Conservation (phyloP, 2,888 invertebrate genomes). For the Malacosoma neustria region DNA sequence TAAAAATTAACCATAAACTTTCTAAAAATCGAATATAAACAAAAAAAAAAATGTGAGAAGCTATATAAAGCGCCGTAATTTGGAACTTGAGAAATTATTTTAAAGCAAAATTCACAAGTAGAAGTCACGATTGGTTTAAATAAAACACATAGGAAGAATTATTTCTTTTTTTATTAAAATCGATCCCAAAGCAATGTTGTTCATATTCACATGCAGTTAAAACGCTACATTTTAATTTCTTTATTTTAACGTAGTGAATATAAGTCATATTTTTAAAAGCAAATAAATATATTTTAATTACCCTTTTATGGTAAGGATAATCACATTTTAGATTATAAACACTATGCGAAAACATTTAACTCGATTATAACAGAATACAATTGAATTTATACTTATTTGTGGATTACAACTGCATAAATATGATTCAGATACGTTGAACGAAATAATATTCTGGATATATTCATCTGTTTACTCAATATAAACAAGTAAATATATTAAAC, state of each 20-base stretch:
- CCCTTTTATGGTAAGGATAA: not conserved
- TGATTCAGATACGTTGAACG: not conserved
- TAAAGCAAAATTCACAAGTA: no score
- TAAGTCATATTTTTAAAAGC: not conserved
- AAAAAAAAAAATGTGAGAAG: no score
- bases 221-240: conserved; percentile 37
- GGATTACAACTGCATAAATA: not conserved
- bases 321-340: conserved; percentile 1
- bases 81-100: no score
- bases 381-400: not conserved
- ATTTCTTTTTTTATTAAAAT: conserved; percentile 56
- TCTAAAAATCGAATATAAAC: no score
- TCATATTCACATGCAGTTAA: conserved; percentile 61
- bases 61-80: no score
- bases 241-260: conserved; percentile 1
- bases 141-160: conserved; percentile 37
- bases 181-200: conserved; percentile 67
- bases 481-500: not conserved
- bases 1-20: no score
- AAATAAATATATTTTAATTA: not conserved
- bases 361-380: conserved; percentile 1
- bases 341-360: conserved; percentile 1
- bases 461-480: not conserved
- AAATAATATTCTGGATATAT: not conserved
- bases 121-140: no score